Percentiles rank a stretch among this genome's conserved stretches.
These are phyloP conservation scores for Porphyrio hochstetteri DNA, from an alignment of 2,113 vertebrate genomes.

Conservation along the genomic window DNA sequence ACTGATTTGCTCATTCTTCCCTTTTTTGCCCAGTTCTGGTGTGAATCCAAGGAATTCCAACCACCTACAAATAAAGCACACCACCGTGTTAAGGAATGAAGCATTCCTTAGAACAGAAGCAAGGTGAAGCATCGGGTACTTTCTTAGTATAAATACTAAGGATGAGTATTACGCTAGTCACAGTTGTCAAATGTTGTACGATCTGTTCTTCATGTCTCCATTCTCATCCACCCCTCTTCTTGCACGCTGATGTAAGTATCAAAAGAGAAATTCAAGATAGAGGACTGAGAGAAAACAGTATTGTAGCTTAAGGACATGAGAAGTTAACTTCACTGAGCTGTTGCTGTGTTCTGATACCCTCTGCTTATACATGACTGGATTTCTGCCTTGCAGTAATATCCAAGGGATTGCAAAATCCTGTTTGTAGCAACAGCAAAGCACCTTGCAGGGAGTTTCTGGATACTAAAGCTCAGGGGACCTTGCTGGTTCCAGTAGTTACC, in stretches of 20 bases:
- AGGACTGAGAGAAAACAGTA: not conserved
- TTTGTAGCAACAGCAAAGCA: not conserved
- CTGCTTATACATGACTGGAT: not conserved
- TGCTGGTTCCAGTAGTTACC: not conserved
- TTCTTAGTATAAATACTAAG: not conserved
- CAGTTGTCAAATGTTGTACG: not conserved
- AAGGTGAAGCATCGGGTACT: not conserved
- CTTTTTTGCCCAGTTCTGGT: not conserved
- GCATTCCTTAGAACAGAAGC: not conserved
- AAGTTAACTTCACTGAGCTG: not conserved
- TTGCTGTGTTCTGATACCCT: not conserved
- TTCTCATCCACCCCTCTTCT: not conserved
- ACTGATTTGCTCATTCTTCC: not conserved
- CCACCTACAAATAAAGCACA: not conserved
- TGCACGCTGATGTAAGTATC: not conserved
- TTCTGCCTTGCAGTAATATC: not conserved
- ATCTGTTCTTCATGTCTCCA: fast-evolving
- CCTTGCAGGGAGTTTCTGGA: not conserved
- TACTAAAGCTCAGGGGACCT: not conserved
- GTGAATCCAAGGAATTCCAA: not conserved
- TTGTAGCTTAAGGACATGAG: not conserved
- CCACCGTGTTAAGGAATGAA: not conserved
- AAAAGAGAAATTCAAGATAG: not conserved
- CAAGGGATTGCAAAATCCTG: not conserved
- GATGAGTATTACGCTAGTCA: not conserved